Evolutionary conservation across 2,888 invertebrate species (phyloP).

Genomic region (Boloria euphrosyne): DNA sequence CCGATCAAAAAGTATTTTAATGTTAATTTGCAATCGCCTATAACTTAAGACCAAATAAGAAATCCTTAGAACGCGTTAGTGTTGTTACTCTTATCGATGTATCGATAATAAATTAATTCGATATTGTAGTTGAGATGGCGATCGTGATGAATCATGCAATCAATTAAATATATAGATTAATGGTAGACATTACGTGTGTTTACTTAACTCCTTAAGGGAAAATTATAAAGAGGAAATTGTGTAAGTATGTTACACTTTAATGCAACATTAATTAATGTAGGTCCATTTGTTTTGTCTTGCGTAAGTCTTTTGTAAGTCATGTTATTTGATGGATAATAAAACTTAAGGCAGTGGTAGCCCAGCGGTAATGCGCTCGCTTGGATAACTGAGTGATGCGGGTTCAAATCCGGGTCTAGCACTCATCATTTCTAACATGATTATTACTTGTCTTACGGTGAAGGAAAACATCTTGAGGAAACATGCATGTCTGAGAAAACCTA

Average conservation of each 20-base stretch:
- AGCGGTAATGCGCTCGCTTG: too few relatives aligned
- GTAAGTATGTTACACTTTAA: background rate
- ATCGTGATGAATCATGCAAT: conserved; percentile 46
- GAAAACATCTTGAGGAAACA: too few relatives aligned
- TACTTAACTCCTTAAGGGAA: conserved; percentile 12
- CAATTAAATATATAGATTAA: conserved; percentile 40
- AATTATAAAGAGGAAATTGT: conserved; percentile 1
- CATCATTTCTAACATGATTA: too few relatives aligned
- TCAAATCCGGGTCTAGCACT: too few relatives aligned
- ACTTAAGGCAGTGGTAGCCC: too few relatives aligned
- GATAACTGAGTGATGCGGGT: too few relatives aligned
- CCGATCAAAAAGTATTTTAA: background rate
- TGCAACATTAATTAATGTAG: background rate
- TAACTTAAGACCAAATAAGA: conserved; percentile 31
- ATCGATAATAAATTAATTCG: conserved; percentile 49
- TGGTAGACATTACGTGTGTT: conserved; percentile 26
- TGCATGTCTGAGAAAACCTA: too few relatives aligned
- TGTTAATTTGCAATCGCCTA: background rate
- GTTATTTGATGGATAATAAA: too few relatives aligned
- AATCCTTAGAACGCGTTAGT: conserved; percentile 34
- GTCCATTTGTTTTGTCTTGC: background rate
- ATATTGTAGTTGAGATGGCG: conserved; percentile 47
- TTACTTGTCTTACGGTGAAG: too few relatives aligned
- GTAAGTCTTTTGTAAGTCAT: too few relatives aligned
- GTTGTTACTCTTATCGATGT: conserved; percentile 47